These are phyloP conservation scores for Melanostoma scalare DNA, from an alignment of 2,888 invertebrate species.

Conservation along the genomic window DNA sequence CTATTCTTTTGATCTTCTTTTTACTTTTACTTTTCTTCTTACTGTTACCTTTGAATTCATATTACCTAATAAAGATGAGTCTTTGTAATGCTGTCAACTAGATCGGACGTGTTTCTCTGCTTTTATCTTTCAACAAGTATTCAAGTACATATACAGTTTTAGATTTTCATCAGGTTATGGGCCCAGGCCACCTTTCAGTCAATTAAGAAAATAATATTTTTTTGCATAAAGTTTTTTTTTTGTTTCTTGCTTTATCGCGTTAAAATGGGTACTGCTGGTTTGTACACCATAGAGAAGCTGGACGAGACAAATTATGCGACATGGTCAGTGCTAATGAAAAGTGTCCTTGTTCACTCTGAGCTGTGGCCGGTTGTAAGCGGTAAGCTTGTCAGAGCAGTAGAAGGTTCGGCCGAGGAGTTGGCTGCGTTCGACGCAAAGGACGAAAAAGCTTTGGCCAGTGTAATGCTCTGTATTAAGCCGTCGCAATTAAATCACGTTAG, in stretches of 20 bases:
- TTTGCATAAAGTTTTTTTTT: not conserved
- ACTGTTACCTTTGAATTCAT: too few species aligned
- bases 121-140: not conserved
- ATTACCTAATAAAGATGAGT: too few species aligned
- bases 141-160: too few species aligned
- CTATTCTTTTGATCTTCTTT: too few species aligned
- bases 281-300: slow-evolving; percentile 20
- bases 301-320: slow-evolving; percentile 20
- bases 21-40: too few species aligned
- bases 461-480: too few species aligned
- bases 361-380: slow-evolving; percentile 21
- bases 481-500: too few species aligned
- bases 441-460: too few species aligned
- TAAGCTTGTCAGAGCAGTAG: slow-evolving; percentile 5
- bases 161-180: slow-evolving; percentile 27
- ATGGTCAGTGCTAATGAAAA: slow-evolving; percentile 33
- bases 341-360: slow-evolving; percentile 32
- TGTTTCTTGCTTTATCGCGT: not conserved
- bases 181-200: slow-evolving; percentile 7
- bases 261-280: slow-evolving; percentile 27
- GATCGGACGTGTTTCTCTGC: not conserved
- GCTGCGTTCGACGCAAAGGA: too few species aligned
- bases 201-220: not conserved
- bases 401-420: not conserved
- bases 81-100: too few species aligned